Evolutionary conservation across 2,113 vertebrate genomes (phyloP).

Genomic region (Rhegmatorhina hoffmannsi): DNA sequence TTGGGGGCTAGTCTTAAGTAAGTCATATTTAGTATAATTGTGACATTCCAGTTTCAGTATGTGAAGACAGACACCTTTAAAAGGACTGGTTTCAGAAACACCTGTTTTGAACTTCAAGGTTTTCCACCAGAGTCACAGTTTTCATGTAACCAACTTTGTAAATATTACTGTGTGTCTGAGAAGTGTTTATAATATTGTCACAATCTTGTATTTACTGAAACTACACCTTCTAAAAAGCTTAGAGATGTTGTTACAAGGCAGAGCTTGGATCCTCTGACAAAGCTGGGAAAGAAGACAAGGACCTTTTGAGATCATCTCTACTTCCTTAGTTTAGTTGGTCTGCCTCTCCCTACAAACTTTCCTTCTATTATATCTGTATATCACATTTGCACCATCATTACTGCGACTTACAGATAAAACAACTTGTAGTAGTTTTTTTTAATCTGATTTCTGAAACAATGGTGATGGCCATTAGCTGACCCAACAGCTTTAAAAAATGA

Average conservation of each 20-base stretch:
- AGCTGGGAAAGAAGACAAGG: background rate
- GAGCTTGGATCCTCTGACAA: background rate
- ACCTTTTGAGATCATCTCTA: background rate
- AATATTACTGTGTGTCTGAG: background rate
- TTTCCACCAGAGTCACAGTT: background rate
- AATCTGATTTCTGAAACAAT: background rate
- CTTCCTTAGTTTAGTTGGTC: background rate
- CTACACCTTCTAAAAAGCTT: background rate
- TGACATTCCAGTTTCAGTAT: background rate
- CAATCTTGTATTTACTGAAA: background rate
- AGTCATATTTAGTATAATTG: background rate
- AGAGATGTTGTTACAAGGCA: background rate
- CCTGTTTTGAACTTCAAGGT: background rate
- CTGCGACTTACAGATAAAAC: background rate
- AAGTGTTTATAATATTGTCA: background rate
- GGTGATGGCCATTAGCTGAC: conserved; percentile 11
- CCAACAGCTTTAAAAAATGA: background rate
- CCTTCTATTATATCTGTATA: background rate
- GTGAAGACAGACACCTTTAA: background rate
- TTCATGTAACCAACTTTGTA: background rate
- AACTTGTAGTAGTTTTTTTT: background rate
- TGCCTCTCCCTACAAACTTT: background rate
- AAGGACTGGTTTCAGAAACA: background rate
- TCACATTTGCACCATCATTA: background rate
- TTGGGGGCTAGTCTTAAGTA: background rate